Evolutionary conservation across 2,888 invertebrate genomes (phyloP).

Genomic region (Leptinotarsa rubiginosa): DNA sequence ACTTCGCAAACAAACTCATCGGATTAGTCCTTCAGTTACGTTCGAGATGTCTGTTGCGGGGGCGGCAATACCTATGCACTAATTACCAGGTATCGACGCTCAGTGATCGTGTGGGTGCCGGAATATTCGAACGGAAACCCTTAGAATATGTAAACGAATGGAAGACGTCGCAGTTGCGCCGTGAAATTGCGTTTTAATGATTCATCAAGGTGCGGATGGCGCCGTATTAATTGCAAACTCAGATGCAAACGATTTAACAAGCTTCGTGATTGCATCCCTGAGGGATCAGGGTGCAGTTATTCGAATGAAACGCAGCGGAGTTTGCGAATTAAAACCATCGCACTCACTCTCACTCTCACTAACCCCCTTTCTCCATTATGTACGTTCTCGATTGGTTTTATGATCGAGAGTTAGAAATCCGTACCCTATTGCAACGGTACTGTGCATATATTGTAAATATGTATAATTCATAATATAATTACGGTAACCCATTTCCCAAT

Average conservation of each 20-base stretch:
- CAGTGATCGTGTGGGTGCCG: background rate
- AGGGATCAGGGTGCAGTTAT: constrained; percentile 31
- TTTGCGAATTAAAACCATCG: constrained; percentile 27
- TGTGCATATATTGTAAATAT: too few relatives aligned
- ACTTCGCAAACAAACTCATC: background rate
- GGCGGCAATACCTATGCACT: background rate
- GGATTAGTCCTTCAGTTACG: background rate
- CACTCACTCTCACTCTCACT: background rate
- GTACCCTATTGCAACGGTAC: too few relatives aligned
- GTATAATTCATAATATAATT: too few relatives aligned
- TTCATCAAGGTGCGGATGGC: constrained; percentile 60
- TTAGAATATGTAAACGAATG: constrained; percentile 27
- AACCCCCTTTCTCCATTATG: too few relatives aligned
- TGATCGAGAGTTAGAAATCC: too few relatives aligned
- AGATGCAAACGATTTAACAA: constrained; percentile 56
- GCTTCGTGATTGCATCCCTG: constrained; percentile 55
- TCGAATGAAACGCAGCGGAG: constrained; percentile 18
- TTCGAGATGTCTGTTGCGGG: background rate
- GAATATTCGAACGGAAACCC: constrained; percentile 17
- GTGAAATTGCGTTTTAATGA: constrained; percentile 60
- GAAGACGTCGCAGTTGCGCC: constrained; percentile 37
- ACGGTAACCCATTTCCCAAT: too few relatives aligned
- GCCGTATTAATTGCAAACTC: constrained; percentile 57
- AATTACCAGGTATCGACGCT: background rate
- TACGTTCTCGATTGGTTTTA: too few relatives aligned